Percentiles rank a stretch among this genome's conserved stretches.
Evolutionary conservation across 2,113 vertebrate genomes (phyloP).

Genomic region (Otis tarda): DNA sequence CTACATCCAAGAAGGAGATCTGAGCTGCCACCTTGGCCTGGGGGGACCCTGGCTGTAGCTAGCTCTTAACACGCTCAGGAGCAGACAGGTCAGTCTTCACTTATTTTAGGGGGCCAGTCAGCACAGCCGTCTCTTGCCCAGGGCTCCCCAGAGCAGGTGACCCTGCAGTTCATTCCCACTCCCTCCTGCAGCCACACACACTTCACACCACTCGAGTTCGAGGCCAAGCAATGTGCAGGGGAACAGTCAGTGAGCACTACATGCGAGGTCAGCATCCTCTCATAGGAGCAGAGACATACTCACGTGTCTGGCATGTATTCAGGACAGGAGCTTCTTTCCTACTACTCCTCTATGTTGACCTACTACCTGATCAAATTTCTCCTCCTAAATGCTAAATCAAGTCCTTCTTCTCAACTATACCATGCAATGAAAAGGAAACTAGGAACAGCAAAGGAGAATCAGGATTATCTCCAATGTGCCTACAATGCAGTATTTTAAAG

Average conservation of each 20-base stretch:
- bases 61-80: background rate
- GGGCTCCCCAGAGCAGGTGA: background rate
- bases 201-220: fast-evolving
- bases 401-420: background rate
- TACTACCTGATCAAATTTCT: background rate
- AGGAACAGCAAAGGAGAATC: background rate
- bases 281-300: background rate
- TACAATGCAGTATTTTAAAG: background rate
- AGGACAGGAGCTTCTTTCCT: background rate
- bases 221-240: background rate
- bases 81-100: background rate
- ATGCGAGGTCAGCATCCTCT: fast-evolving
- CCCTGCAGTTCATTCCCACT: fast-evolving
- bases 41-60: background rate
- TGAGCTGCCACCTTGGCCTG: background rate
- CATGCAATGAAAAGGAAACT: background rate
- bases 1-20: background rate
- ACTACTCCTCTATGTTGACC: background rate
- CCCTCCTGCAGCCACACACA: fast-evolving
- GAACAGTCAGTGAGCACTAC: background rate
- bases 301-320: fast-evolving
- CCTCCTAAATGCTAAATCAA: background rate
- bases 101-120: background rate
- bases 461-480: background rate
- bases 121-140: background rate